phyloP scores from a whole-genome alignment of 2,797 vertebrate species.

The Esox masquinongy region DNA sequence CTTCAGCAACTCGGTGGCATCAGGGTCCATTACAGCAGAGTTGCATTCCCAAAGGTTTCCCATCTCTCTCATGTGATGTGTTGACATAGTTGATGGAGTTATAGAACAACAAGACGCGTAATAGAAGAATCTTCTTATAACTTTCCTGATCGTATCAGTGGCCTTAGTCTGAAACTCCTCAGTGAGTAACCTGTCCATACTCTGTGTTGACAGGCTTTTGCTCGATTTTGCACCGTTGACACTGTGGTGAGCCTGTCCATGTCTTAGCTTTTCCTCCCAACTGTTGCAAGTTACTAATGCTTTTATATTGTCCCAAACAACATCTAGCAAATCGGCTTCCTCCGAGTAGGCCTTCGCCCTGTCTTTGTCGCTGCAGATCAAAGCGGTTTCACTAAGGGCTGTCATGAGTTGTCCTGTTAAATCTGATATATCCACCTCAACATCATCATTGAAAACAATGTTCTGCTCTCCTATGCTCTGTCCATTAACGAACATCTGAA shows the following conservation, averaged over 20 bases:
- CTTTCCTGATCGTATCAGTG: background rate
- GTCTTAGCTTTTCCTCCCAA: background rate
- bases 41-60: too few species aligned
- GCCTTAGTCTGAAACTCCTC: background rate
- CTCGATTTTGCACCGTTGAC: background rate
- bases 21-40: too few species aligned
- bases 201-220: background rate
- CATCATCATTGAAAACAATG: background rate
- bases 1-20: too few species aligned
- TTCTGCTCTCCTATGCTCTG: background rate
- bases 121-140: too few species aligned
- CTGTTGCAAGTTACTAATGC: background rate
- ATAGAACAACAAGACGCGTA: too few species aligned
- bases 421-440: background rate
- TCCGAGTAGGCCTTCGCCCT: too few species aligned
- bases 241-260: background rate
- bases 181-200: background rate
- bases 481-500: background rate
- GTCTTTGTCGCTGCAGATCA: too few species aligned
- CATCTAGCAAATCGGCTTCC: background rate
- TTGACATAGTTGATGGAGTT: too few species aligned
- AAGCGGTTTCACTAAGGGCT: background rate
- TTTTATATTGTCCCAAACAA: too few species aligned
- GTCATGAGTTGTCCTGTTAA: background rate
- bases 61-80: too few species aligned